Evolutionary conservation across 2,888 invertebrate species (phyloP).

Genomic region (Yponomeuta plumbellus): DNA sequence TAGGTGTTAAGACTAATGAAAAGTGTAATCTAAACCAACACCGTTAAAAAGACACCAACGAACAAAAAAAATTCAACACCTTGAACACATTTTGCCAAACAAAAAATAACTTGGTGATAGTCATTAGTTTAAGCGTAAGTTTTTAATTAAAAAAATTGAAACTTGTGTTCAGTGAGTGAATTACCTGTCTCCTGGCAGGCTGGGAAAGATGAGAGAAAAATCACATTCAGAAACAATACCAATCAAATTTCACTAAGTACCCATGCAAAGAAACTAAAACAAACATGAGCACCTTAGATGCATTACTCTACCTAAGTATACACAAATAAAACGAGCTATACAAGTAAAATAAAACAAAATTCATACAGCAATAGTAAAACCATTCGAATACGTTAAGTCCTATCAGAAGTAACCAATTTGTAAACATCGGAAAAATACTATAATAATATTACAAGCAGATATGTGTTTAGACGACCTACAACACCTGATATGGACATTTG

Average conservation of each 20-base stretch:
- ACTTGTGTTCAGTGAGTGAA: constrained; percentile 28
- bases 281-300: constrained; percentile 22
- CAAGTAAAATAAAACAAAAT: too few species aligned
- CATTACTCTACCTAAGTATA: not conserved
- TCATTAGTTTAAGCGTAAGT: not conserved
- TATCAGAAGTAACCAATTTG: not conserved
- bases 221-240: constrained; percentile 75
- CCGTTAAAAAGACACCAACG: not conserved
- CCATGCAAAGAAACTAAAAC: constrained; percentile 47
- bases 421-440: not conserved
- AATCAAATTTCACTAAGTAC: constrained; percentile 59
- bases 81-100: not conserved
- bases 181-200: constrained; percentile 78
- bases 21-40: constrained; percentile 7
- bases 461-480: too few species aligned
- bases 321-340: not conserved
- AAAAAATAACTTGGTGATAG: not conserved
- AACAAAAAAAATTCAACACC: constrained; percentile 7
- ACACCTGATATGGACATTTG: too few species aligned
- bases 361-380: too few species aligned
- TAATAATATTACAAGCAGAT: not conserved
- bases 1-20: not conserved
- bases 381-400: not conserved
- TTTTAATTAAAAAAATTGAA: not conserved
- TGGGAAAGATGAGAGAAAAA: constrained; percentile 74